Evolutionary conservation across 2,888 invertebrate species (phyloP), one percentile per base, ranked within the genome.

Genomic region (Drosophila quasianomalipes): DNA sequence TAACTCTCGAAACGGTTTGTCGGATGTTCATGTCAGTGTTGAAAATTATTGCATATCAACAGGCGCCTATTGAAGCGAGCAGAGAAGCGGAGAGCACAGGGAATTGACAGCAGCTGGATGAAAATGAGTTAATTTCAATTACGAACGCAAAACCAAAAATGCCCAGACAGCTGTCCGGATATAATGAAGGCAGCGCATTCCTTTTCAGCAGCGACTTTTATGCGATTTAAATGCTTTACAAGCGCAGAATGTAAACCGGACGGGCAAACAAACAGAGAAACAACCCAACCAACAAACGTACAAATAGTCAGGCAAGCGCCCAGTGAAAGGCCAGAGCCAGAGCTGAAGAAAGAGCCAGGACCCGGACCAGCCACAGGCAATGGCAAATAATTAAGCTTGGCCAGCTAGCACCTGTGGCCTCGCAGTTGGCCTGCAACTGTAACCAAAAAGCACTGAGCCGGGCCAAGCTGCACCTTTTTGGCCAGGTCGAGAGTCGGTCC

Each of bases 381-480:
- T 72, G 70, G 82, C 88, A 88, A 83, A 83, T 91, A 89, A 89
- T 91, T 90, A 83, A 90, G 81, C 76, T 76, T 79, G 81, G 74
- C 70, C 74, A 74, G 69, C 70, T 64, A 72, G 82, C 89, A 91
- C 84, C 84, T 89, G 91, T 81, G 86, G 74, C 82, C 80, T 57
- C 54, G 67, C 61, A 68, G 63, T 51, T 70, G 74, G 67, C 58
- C 54, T 74, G 74, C 77, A 88, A 85, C 79, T 67, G 82, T 88
- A 53, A 35, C 76, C 65, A 19, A 69, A 69, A 47, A 60, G 59
- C 57, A 30, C 10, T 41, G 35, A 60, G 60, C 14, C 28, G 6
- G 31, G 3, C 31, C 26, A 44, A 49, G 22, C 41, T 57, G 44
- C 16, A 68, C 52, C 51, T 44, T 76, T 76, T 53, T 31, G 66